Conservation (phyloP, 2,113 vertebrate species). For the Lipotes vexillifer region DNA sequence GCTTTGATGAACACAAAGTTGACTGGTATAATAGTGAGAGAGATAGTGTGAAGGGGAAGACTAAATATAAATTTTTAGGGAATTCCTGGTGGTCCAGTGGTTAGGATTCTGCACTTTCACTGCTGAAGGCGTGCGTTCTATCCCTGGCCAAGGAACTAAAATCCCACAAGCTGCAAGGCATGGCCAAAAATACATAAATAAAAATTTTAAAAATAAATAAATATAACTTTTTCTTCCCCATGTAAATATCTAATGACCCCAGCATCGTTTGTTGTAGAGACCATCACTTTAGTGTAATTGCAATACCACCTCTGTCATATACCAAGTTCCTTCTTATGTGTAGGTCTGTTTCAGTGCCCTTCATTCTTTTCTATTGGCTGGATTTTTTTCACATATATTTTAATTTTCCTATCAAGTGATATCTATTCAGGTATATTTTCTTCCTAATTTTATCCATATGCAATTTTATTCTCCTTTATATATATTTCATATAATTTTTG, state of each 20-base stretch:
- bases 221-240: background rate
- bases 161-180: too few relatives aligned
- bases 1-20: background rate
- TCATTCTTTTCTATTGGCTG: background rate
- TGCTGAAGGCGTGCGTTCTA: too few relatives aligned
- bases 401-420: conserved; percentile 5
- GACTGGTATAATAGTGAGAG: background rate
- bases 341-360: background rate
- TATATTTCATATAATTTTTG: background rate
- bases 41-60: background rate
- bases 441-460: background rate
- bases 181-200: too few relatives aligned
- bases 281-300: background rate
- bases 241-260: background rate
- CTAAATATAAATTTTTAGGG: background rate
- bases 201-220: background rate
- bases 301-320: background rate
- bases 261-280: background rate
- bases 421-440: background rate
- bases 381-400: background rate
- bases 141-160: too few relatives aligned
- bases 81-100: too few relatives aligned
- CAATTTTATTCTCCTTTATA: background rate
- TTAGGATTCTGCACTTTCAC: too few relatives aligned
- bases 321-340: background rate